A percentile compares a stretch with the other conserved stretches of the same genome.
These are phyloP conservation scores for Pristis pectinata DNA, from an alignment of 2,797 vertebrate species.

Conservation along the genomic window DNA sequence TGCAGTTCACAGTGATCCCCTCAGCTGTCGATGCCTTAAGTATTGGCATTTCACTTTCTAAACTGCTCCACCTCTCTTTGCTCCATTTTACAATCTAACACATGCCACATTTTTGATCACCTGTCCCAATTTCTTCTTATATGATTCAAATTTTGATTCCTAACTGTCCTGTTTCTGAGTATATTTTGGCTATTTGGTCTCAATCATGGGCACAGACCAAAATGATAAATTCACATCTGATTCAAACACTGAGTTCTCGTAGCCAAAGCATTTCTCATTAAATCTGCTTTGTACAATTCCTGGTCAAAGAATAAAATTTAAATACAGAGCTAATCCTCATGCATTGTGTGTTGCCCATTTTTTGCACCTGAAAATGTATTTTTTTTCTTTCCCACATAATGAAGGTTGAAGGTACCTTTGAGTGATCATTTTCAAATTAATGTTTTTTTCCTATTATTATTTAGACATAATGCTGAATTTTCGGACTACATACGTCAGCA, in stretches of 20 bases:
- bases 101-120: too few relatives aligned
- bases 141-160: too few relatives aligned
- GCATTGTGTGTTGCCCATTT: not conserved
- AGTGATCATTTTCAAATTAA: constrained; percentile 14
- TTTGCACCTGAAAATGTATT: not conserved
- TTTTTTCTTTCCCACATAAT: not conserved
- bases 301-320: not conserved
- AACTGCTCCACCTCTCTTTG: too few relatives aligned
- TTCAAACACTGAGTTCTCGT: not conserved
- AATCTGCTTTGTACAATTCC: not conserved
- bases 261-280: not conserved
- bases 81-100: too few relatives aligned
- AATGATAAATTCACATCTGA: not conserved
- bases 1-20: not conserved
- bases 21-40: not conserved
- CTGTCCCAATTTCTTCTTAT: too few relatives aligned
- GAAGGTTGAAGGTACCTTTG: not conserved
- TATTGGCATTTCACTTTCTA: too few relatives aligned
- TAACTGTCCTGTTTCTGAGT: not conserved
- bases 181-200: not conserved
- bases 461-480: constrained; percentile 45
- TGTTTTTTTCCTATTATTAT: not conserved
- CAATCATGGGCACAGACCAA: not conserved
- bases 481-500: constrained; percentile 45
- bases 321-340: not conserved